These are phyloP conservation scores for Phaethornis superciliosus DNA, from an alignment of 2,113 vertebrate species.

Conservation along the genomic window DNA sequence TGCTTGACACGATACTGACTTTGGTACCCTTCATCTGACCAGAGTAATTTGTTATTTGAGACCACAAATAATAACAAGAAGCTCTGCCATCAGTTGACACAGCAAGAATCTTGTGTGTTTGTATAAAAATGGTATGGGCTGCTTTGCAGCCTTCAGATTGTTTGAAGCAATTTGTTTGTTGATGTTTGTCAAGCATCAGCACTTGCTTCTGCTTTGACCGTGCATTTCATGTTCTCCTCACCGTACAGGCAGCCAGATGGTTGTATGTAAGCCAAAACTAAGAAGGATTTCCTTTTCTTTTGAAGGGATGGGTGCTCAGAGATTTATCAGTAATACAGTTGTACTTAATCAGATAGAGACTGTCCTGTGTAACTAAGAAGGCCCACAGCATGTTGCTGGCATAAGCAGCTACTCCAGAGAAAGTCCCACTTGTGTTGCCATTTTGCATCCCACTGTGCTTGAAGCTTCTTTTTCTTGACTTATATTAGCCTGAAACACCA, in stretches of 20 bases:
- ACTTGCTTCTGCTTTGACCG: not conserved
- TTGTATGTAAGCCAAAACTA: constrained; percentile 1
- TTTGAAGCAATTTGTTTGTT: not conserved
- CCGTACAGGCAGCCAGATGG: not conserved
- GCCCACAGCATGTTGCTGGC: not conserved
- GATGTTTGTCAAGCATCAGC: not conserved
- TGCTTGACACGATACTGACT: not conserved
- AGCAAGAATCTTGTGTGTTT: not conserved
- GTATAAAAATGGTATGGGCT: not conserved
- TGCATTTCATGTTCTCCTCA: not conserved
- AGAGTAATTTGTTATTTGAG: not conserved
- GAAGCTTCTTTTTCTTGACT: not conserved
- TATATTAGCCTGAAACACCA: not conserved
- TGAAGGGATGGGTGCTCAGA: not conserved
- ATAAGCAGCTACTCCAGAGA: not conserved
- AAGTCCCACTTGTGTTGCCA: not conserved
- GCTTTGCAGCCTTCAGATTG: not conserved
- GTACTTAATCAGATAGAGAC: not conserved
- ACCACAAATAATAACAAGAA: not conserved
- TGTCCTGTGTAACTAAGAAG: not conserved
- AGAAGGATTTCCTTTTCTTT: constrained; percentile 10
- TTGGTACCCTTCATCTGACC: not conserved
- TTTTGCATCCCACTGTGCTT: not conserved
- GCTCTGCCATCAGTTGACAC: not conserved
- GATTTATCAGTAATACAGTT: not conserved